These are phyloP conservation scores for Oriolus oriolus DNA, from an alignment of 2,113 vertebrate genomes.

Conservation along the genomic window DNA sequence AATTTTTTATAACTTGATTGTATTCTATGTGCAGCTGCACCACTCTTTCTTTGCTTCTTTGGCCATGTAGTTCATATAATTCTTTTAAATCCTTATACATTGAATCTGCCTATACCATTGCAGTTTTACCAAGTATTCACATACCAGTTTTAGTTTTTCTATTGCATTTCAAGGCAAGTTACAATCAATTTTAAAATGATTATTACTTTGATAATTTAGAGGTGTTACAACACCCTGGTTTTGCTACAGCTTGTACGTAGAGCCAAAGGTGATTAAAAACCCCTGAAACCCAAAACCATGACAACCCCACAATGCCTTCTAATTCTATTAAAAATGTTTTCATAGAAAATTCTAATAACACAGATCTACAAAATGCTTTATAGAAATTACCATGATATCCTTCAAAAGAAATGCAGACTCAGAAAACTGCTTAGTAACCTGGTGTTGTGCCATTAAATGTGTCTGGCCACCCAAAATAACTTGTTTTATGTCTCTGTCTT, in stretches of 20 bases:
- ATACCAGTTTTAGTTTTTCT: not conserved
- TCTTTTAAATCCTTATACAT: not conserved
- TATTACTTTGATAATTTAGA: not conserved
- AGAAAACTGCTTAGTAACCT: not conserved
- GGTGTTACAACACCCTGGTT: not conserved
- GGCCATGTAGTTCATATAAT: not conserved
- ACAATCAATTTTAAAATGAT: not conserved
- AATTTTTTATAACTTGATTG: not conserved
- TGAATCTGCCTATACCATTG: not conserved
- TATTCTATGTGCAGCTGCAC: not conserved
- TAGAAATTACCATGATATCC: not conserved
- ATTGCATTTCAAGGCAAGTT: not conserved
- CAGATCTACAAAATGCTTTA: not conserved
- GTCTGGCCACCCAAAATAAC: not conserved
- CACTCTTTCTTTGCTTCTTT: not conserved
- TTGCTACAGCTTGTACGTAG: not conserved
- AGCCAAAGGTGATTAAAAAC: not conserved
- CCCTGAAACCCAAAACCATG: rapidly evolving
- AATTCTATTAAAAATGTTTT: not conserved
- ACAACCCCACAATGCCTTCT: not conserved
- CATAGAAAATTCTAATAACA: not conserved
- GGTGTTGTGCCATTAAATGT: not conserved
- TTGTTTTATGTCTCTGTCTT: not conserved
- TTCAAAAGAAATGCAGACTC: not conserved
- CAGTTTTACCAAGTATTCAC: not conserved